Evolutionary conservation across 2,797 vertebrate species (phyloP).

Genomic region (Molossus molossus): DNA sequence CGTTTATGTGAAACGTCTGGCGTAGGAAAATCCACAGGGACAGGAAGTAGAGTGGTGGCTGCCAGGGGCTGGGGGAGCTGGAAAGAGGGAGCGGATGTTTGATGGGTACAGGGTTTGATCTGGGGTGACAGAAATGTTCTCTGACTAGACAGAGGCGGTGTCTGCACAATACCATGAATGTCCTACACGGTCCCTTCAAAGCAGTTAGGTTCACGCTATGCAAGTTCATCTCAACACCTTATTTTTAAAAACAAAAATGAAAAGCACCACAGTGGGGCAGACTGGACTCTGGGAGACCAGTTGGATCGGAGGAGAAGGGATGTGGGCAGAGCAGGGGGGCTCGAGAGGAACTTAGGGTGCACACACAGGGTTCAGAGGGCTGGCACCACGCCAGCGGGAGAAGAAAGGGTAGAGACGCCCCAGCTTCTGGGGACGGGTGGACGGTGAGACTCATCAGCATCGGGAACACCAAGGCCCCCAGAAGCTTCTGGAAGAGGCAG

Average conservation of each 20-base stretch:
- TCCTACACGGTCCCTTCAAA: not conserved
- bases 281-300: not conserved
- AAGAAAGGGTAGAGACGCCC: not conserved
- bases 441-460: fast-evolving
- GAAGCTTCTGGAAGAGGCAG: not conserved
- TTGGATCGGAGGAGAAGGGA: not conserved
- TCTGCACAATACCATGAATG: fast-evolving
- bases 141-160: not conserved
- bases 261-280: not conserved
- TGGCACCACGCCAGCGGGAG: not conserved
- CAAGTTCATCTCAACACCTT: not conserved
- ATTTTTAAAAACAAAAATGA: not conserved
- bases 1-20: not conserved
- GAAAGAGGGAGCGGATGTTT: not conserved
- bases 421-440: fast-evolving
- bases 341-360: not conserved
- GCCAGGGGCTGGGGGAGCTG: not conserved
- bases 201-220: not conserved
- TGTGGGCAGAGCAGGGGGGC: fast-evolving
- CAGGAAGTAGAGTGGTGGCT: not conserved
- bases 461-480: not conserved
- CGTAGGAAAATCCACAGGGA: not conserved
- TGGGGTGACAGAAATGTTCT: not conserved
- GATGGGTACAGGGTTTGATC: fast-evolving
- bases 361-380: not conserved